Evolutionary conservation across 1,140 invertebrate genomes (phyloP).

Genomic region (Trichonephila clavata): DNA sequence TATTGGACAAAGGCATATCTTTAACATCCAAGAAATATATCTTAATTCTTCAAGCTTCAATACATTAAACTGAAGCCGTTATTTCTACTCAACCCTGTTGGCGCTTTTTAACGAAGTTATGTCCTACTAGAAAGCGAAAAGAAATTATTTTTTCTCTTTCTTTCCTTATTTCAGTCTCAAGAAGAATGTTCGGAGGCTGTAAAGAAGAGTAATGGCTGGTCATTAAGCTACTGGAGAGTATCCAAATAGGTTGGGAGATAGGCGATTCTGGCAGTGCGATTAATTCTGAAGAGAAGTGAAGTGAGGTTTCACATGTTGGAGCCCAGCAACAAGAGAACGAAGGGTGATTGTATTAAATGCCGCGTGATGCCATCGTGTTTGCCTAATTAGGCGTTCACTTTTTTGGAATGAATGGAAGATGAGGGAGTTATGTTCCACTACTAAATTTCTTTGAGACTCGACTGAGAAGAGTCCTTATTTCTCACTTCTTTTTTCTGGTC

Average conservation of each 20-base stretch:
- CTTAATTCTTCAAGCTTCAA: neutral
- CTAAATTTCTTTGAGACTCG: neutral
- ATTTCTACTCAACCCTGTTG: neutral
- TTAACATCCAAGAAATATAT: neutral
- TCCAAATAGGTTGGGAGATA: constrained; percentile 73
- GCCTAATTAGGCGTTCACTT: constrained; percentile 57
- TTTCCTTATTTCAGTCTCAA: neutral
- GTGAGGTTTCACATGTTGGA: constrained; percentile 59
- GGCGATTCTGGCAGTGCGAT: constrained; percentile 67
- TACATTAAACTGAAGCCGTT: neutral
- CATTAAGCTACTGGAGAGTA: constrained; percentile 72
- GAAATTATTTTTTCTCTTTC: neutral
- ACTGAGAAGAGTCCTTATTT: no score
- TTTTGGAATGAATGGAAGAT: constrained; percentile 2
- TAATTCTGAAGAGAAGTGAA: constrained; percentile 35
- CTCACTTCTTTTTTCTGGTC: no score
- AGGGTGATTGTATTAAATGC: constrained; percentile 61
- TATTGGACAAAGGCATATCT: no score
- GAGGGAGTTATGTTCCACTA: neutral
- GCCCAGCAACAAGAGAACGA: constrained; percentile 3
- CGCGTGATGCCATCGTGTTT: constrained; percentile 66
- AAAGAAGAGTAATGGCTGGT: constrained; percentile 72
- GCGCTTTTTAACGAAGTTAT: constrained; percentile 60
- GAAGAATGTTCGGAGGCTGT: constrained; percentile 53
- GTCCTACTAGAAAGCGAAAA: constrained; percentile 44